Conservation (phyloP, 2,113 vertebrate genomes). For the Sander lucioperca region DNA sequence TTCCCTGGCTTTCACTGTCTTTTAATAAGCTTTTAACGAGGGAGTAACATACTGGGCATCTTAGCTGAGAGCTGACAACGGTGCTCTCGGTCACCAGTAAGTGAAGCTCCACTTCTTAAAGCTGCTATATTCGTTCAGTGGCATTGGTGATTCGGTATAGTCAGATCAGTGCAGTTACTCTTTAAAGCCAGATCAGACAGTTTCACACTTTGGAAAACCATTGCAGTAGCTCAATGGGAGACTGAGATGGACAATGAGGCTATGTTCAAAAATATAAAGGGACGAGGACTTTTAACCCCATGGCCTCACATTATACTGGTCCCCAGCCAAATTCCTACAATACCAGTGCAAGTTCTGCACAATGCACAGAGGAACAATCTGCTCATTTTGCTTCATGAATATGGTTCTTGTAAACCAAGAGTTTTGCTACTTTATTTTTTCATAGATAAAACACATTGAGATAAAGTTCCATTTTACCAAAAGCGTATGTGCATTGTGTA, state of each 20-base stretch:
- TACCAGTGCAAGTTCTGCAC: background rate
- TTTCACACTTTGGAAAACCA: background rate
- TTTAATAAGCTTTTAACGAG: background rate
- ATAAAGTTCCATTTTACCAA: background rate
- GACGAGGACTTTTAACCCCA: constrained; percentile 33
- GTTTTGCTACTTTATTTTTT: no score
- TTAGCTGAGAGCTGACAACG: background rate
- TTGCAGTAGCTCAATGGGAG: constrained; percentile 6
- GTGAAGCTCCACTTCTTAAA: no score
- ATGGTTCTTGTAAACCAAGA: background rate
- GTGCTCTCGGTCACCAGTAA: background rate
- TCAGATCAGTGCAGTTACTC: background rate
- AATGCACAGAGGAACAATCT: background rate
- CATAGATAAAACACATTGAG: background rate
- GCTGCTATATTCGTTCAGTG: background rate
- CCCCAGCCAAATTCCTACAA: constrained; percentile 34
- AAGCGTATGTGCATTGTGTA: background rate
- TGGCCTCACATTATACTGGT: constrained; percentile 40
- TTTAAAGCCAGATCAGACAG: background rate
- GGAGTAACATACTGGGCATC: background rate
- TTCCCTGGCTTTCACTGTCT: background rate
- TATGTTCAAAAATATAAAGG: constrained; percentile 36
- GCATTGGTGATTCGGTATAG: background rate
- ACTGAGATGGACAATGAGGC: constrained; percentile 24
- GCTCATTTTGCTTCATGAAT: background rate